These are phyloP conservation scores for Tachysurus vachellii DNA, from an alignment of 2,113 vertebrate species.

Conservation along the genomic window DNA sequence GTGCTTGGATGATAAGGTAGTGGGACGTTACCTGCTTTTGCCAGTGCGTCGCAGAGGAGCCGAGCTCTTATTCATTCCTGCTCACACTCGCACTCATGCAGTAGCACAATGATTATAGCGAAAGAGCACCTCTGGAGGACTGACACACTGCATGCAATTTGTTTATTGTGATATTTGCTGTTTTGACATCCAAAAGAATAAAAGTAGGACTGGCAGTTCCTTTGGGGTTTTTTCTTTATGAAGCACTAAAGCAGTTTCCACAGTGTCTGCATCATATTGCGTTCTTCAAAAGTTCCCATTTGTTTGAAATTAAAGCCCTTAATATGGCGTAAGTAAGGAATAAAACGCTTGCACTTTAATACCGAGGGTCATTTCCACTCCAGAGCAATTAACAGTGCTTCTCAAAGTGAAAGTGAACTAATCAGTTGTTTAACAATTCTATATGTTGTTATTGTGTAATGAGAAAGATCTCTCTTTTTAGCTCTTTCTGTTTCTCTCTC, in stretches of 20 bases:
- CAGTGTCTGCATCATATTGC: neutral
- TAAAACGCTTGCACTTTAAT: neutral
- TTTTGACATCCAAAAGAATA: neutral
- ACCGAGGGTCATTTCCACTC: neutral
- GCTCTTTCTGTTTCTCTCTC: neutral
- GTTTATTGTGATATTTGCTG: conserved; percentile 20
- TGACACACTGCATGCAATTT: neutral
- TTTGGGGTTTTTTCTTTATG: neutral
- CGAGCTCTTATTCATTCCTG: conserved; percentile 24
- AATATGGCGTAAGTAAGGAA: neutral
- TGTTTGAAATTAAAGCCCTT: neutral
- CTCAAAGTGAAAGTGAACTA: neutral
- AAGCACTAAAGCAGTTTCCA: neutral
- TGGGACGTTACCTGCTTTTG: conserved; percentile 47
- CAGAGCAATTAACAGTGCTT: neutral
- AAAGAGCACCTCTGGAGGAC: conserved; percentile 12
- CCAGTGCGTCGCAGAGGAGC: conserved; percentile 40
- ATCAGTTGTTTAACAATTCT: neutral
- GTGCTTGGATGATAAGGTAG: conserved; percentile 72
- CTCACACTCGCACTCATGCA: conserved; percentile 21
- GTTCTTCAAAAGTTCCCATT: neutral
- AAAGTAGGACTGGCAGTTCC: neutral
- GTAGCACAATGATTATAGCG: neutral
- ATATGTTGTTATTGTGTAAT: neutral
- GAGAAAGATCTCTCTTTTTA: neutral